These are phyloP conservation scores for Crambe crambe DNA, from an alignment of 37 sponge, comb jelly and placozoan species.

Conservation along the genomic window DNA sequence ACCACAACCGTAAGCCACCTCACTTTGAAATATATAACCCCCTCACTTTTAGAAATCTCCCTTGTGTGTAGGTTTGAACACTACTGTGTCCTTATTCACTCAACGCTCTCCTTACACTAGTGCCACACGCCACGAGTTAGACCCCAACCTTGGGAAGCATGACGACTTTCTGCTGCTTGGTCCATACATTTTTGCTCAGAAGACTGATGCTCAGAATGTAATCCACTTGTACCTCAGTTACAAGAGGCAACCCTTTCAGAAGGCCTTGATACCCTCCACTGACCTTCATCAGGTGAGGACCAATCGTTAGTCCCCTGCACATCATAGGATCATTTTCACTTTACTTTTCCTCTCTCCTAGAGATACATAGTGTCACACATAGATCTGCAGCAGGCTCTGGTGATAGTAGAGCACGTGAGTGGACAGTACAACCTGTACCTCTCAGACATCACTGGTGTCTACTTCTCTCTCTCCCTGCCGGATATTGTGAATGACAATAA, in stretches of 20 bases:
- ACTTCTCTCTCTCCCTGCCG: slow-evolving; percentile 64
- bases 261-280: slow-evolving; percentile 34
- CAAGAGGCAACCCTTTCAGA: slow-evolving; percentile 29
- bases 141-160: slow-evolving; percentile 49
- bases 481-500: slow-evolving; percentile 21
- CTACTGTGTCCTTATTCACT: slow-evolving; percentile 41
- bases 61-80: slow-evolving; percentile 1
- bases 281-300: slow-evolving; percentile 38
- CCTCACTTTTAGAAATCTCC: neutral
- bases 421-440: slow-evolving; percentile 69
- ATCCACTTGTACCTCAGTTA: slow-evolving; percentile 38
- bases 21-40: neutral
- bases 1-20: neutral
- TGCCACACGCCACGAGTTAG: slow-evolving; percentile 41
- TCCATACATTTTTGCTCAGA: slow-evolving; percentile 67
- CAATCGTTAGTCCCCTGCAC: neutral
- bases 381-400: slow-evolving; percentile 54
- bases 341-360: neutral
- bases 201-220: neutral
- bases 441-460: slow-evolving; percentile 66
- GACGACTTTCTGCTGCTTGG: slow-evolving; percentile 46
- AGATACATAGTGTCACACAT: slow-evolving; percentile 51
- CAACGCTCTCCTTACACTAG: slow-evolving; percentile 34
- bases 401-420: slow-evolving; percentile 46
- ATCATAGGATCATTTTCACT: neutral